Evolutionary conservation across 2,888 invertebrate species (phyloP).

Genomic region (Tetheella fluctuosa): DNA sequence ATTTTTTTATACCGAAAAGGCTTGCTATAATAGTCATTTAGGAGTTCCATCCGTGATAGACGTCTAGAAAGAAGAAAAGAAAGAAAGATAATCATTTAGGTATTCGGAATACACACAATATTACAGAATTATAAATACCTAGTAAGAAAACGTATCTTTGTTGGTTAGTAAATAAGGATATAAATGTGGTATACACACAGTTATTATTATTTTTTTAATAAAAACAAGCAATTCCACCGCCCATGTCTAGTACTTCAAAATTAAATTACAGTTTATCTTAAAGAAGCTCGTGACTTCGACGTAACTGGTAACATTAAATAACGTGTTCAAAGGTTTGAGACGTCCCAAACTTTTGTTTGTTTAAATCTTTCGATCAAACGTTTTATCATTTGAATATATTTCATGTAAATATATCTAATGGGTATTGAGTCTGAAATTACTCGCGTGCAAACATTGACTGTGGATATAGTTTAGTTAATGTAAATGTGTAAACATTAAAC

Average conservation of each 20-base stretch:
- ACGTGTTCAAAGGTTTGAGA: neutral
- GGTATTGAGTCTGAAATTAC: conserved; percentile 1
- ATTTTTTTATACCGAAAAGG: no score
- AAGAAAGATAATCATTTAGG: no score
- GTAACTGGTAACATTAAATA: neutral
- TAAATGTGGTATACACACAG: no score
- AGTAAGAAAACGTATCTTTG: no score
- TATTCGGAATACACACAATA: no score
- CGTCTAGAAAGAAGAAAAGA: no score
- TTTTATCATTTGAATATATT: neutral
- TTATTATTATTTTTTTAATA: no score
- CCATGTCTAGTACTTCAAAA: neutral
- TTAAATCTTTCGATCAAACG: neutral
- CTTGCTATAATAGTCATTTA: no score
- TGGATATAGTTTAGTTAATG: conserved; percentile 1
- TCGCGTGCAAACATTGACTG: neutral
- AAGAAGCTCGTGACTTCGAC: neutral
- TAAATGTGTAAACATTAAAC: conserved; percentile 2
- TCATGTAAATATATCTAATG: neutral
- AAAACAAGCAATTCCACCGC: neutral
- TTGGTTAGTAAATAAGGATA: no score
- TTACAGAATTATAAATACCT: no score
- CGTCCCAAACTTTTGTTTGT: conserved; percentile 1
- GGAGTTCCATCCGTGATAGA: no score
- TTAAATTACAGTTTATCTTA: neutral